Conservation (phyloP, 2,888 invertebrate species). For the Lymantria monacha region DNA sequence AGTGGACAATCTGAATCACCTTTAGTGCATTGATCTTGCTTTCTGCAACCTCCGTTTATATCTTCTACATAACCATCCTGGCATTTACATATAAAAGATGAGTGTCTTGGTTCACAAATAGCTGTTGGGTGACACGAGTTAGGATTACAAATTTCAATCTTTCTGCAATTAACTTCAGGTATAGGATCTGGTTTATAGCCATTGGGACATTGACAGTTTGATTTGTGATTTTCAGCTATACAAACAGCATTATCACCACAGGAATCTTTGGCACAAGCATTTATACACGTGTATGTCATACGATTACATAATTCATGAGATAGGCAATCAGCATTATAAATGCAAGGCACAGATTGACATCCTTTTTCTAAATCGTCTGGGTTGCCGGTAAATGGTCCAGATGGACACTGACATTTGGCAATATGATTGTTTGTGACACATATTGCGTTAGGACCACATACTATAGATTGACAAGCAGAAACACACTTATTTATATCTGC, state of each 20-base stretch:
- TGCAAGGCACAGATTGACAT: slow-evolving; percentile 91
- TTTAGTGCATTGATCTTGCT: slow-evolving; percentile 88
- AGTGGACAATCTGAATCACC: slow-evolving; percentile 89
- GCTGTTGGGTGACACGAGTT: slow-evolving; percentile 92
- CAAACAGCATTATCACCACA: slow-evolving; percentile 95
- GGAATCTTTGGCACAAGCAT: slow-evolving; percentile 90
- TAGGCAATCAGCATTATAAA: slow-evolving; percentile 93
- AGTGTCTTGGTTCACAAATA: slow-evolving; percentile 86
- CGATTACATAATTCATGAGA: slow-evolving; percentile 91
- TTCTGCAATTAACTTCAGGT: slow-evolving; percentile 91
- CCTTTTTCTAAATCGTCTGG: slow-evolving; percentile 89
- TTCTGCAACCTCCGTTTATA: slow-evolving; percentile 88
- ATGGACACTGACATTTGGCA: slow-evolving; percentile 94
- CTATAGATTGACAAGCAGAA: slow-evolving; percentile 88
- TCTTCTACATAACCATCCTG: slow-evolving; percentile 90
- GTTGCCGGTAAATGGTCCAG: slow-evolving; percentile 93
- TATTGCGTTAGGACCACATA: slow-evolving; percentile 93
- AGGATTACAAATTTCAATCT: slow-evolving; percentile 87
- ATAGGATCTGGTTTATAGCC: slow-evolving; percentile 91
- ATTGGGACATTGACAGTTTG: slow-evolving; percentile 92
- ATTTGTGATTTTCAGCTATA: slow-evolving; percentile 91
- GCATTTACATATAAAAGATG: slow-evolving; percentile 90
- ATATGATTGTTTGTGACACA: slow-evolving; percentile 95
- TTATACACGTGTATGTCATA: slow-evolving; percentile 90
- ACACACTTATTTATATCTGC: slow-evolving; percentile 85